Conservation (phyloP, 2,797 vertebrate genomes). For the Poecilia wingei region DNA sequence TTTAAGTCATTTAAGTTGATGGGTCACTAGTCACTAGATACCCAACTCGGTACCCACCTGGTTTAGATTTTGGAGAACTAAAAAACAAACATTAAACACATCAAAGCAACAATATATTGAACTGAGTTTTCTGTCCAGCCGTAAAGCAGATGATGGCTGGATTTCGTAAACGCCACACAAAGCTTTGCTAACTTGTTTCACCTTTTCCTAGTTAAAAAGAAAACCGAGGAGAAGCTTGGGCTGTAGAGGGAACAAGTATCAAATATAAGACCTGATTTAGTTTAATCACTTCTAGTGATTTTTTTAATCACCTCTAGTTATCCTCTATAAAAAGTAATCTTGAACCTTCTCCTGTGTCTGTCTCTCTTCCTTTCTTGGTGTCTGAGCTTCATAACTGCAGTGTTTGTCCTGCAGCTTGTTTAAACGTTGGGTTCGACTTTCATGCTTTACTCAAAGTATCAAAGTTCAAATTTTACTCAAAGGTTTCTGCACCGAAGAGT, state of each 20-base stretch:
- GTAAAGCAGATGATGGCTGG: neutral
- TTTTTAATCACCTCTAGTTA: constrained; percentile 3
- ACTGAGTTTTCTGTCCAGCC: neutral
- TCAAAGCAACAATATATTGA: constrained; percentile 9
- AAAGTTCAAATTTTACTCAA: too few relatives aligned
- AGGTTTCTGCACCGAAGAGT: neutral
- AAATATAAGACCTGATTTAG: neutral
- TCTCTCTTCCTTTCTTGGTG: constrained; percentile 46
- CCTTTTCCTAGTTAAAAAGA: too few relatives aligned
- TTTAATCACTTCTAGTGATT: constrained; percentile 3
- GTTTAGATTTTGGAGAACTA: constrained; percentile 10
- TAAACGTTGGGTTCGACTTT: constrained; percentile 36
- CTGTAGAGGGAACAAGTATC: neutral
- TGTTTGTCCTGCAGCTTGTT: constrained; percentile 53
- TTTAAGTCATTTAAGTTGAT: neutral
- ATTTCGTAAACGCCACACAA: constrained; percentile 16
- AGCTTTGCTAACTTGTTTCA: constrained; percentile 13
- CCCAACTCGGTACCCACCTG: neutral
- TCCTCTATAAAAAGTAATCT: neutral
- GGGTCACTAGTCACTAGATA: too few relatives aligned
- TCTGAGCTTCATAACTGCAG: constrained; percentile 35
- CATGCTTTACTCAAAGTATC: constrained; percentile 1
- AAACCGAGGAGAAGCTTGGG: neutral
- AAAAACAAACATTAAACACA: constrained; percentile 16
- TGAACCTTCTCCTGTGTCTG: constrained; percentile 6